phyloP scores from a whole-genome alignment of 2,113 vertebrate species.

The Anolis sagrei region DNA sequence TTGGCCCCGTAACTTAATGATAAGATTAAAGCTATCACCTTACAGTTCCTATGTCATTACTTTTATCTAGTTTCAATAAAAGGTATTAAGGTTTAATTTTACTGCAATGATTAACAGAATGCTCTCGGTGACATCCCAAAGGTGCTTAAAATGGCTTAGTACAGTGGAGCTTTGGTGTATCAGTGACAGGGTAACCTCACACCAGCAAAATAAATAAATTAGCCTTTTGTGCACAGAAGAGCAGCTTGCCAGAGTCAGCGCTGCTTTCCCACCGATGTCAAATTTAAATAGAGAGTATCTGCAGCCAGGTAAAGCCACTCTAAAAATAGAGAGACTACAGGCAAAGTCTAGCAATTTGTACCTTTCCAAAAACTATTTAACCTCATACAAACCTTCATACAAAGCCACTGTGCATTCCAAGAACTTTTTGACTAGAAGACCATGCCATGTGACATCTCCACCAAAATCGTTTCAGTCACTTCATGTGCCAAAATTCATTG shows the following conservation, averaged over 20 bases:
- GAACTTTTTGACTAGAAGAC: not conserved
- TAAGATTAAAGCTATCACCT: conserved; percentile 36
- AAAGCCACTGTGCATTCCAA: not conserved
- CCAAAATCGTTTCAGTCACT: not conserved
- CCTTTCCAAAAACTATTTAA: not conserved
- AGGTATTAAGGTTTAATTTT: conserved; percentile 52
- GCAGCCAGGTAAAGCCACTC: conserved; percentile 26
- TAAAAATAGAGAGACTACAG: not conserved
- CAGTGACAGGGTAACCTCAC: not conserved
- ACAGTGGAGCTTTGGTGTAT: conserved; percentile 19
- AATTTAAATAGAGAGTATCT: conserved; percentile 37
- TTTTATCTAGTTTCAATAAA: conserved; percentile 47
- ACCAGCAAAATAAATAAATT: conserved; percentile 46
- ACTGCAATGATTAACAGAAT: conserved; percentile 59
- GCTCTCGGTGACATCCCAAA: conserved; percentile 35
- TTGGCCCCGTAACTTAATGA: fast-evolving
- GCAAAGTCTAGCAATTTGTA: conserved; percentile 24
- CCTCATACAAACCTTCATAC: not conserved
- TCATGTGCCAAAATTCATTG: not conserved
- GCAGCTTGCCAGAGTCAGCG: conserved; percentile 34
- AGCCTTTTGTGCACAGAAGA: conserved; percentile 48
- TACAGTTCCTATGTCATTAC: not conserved
- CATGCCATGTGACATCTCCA: not conserved
- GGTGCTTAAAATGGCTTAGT: conserved; percentile 16
- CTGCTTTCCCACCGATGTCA: conserved; percentile 49